These are phyloP conservation scores for Felis chaus DNA, from an alignment of 2,113 vertebrate genomes.

Conservation along the genomic window DNA sequence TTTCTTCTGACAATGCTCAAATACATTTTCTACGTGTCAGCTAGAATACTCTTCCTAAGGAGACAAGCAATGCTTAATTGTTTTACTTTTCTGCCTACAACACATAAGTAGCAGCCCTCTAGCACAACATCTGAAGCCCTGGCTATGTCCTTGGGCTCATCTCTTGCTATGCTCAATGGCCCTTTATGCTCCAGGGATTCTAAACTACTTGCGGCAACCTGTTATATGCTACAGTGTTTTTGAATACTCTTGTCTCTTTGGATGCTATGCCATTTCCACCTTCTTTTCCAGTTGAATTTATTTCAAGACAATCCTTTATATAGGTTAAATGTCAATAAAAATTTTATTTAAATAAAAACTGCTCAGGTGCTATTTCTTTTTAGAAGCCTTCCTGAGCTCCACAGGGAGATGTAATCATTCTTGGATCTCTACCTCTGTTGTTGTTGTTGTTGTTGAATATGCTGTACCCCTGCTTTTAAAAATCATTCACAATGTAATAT, in stretches of 20 bases:
- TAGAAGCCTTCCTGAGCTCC: not conserved
- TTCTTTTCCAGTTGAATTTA: not conserved
- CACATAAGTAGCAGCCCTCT: not conserved
- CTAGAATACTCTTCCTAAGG: not conserved
- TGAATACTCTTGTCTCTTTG: not conserved
- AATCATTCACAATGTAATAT: not conserved
- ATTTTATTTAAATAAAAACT: slow-evolving; percentile 25
- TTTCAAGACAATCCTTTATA: not conserved
- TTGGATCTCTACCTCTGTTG: not conserved
- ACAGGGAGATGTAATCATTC: not conserved
- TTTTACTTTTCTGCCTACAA: not conserved
- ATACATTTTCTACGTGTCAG: not conserved
- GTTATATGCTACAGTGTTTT: not conserved
- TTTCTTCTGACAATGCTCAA: not conserved
- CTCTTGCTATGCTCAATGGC: not conserved
- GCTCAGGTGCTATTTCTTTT: not conserved
- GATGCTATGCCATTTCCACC: not conserved
- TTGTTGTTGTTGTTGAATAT: not conserved
- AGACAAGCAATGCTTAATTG: not conserved
- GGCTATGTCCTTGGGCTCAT: not conserved
- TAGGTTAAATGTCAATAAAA: not conserved
- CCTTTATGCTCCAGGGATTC: not conserved
- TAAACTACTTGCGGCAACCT: not conserved
- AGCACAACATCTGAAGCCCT: not conserved
- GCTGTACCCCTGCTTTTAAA: not conserved